Evolutionary conservation across 2,888 invertebrate species (phyloP).

Genomic region (Cerceris ruficornis): DNA sequence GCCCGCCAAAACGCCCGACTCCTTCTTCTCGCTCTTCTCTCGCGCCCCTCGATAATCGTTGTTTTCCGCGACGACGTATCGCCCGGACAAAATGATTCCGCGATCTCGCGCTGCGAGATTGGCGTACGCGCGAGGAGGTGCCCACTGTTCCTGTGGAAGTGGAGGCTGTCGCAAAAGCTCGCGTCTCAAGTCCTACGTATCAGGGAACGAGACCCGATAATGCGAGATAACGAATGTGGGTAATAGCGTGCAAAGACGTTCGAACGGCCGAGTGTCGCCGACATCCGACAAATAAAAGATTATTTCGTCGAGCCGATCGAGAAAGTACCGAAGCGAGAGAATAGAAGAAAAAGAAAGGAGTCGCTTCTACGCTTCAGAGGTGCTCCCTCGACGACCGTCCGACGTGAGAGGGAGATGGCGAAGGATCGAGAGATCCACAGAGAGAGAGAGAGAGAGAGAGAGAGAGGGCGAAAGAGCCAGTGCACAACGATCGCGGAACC

Average conservation of each 20-base stretch:
- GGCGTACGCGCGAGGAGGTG: not conserved
- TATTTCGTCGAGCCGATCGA: constrained; percentile 23
- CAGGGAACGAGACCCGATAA: constrained; percentile 2
- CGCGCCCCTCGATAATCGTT: not conserved
- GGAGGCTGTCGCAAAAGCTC: constrained; percentile 13
- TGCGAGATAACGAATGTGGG: constrained; percentile 41
- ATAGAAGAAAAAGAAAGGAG: not conserved
- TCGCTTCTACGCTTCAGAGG: not conserved
- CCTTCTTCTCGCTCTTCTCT: not conserved
- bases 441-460: not conserved
- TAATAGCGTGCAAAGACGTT: constrained; percentile 47
- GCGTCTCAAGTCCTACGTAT: not conserved
- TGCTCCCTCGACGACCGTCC: not conserved
- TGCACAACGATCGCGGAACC: too few relatives aligned
- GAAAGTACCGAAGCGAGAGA: constrained; percentile 1
- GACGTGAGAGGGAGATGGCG: not conserved
- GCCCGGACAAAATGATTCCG: not conserved
- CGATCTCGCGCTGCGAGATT: not conserved
- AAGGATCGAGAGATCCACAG: not conserved
- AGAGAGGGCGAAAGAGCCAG: too few relatives aligned
- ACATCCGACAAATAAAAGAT: constrained; percentile 32
- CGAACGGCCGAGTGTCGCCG: constrained; percentile 28
- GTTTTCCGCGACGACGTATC: not conserved
- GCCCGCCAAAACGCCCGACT: not conserved
- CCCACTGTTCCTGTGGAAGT: too few relatives aligned